Base-by-base conservation (phyloP, 37 sponge, comb jelly and placozoan genomes). In the Amphimedon queenslandica region DNA sequence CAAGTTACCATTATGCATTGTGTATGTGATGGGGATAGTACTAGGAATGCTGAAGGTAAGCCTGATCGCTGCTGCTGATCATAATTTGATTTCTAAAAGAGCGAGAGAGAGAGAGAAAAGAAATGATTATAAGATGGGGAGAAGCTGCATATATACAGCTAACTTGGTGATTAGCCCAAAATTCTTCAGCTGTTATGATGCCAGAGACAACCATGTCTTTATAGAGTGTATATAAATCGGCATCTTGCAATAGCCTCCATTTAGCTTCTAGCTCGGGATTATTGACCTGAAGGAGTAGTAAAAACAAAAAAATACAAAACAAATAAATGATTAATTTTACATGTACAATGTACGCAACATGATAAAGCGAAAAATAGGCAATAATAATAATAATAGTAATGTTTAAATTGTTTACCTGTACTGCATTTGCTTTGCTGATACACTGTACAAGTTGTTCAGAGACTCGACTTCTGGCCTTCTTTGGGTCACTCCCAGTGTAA, bases 111-210 rank as follows among this genome's bases (percentile, higher is more conserved):
- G 64, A 63, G 33, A 63, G 33, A 18, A 30, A 25, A 67, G 36
- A 36, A 10, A 67, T 32, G 5, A 60, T n/a, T 47, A 47, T 47
- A 47, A 47, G 53, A 47, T 47, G 13, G 13, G 8, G 8, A 47
- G 13, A 47, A 18, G 53, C 8, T 47, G 8, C 8, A 47, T 47
- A 13, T 47, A 18, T 18, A 18, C 13, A 18, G 37, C 63, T 35
- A 24, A 77, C 67, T 23, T 55, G 1, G 30, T 82, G 43, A 55
- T 87, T 82, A 29, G 88, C 88, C 95, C 95, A 94, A 67, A 94
- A 94, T 63, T 94, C 95, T 23, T 94, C 92, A 16, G 95, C 81
- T 47, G 82, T 71, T 3, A 94, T 84, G 43, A 90, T 36, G 18
- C 85, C 82, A 31, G 83, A 76, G 0, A 67, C 75, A 0, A 94